phyloP scores from a whole-genome alignment of 2,113 vertebrate species.

The Eira barbara region DNA sequence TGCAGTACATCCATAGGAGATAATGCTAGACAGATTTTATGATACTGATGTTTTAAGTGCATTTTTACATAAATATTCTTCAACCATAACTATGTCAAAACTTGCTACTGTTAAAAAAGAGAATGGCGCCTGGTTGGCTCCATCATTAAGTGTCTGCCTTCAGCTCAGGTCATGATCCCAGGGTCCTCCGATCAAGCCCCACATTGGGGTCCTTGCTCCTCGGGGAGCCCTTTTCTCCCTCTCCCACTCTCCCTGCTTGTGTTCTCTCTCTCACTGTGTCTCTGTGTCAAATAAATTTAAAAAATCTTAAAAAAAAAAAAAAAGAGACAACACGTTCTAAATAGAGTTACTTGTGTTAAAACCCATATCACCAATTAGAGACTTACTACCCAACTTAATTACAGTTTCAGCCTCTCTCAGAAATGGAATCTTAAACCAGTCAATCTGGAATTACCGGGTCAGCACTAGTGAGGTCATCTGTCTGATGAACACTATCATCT shows the following conservation, averaged over 20 bases:
- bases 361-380: neutral
- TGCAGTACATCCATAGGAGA: neutral
- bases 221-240: too few relatives aligned
- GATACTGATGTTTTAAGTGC: neutral
- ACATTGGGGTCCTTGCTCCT: too few relatives aligned
- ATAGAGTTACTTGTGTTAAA: neutral
- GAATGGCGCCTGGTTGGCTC: too few relatives aligned
- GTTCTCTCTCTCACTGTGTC: too few relatives aligned
- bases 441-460: neutral
- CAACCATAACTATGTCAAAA: neutral
- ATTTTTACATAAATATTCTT: neutral
- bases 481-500: neutral
- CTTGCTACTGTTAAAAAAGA: neutral
- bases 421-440: neutral
- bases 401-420: neutral
- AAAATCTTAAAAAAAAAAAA: too few relatives aligned
- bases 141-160: too few relatives aligned
- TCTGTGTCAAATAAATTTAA: too few relatives aligned
- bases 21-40: neutral
- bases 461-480: neutral
- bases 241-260: too few relatives aligned
- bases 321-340: neutral
- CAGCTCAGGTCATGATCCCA: too few relatives aligned
- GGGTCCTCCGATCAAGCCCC: too few relatives aligned
- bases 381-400: neutral